phyloP scores from a whole-genome alignment of 2,888 invertebrate genomes.

The Parnassius glacialis region DNA sequence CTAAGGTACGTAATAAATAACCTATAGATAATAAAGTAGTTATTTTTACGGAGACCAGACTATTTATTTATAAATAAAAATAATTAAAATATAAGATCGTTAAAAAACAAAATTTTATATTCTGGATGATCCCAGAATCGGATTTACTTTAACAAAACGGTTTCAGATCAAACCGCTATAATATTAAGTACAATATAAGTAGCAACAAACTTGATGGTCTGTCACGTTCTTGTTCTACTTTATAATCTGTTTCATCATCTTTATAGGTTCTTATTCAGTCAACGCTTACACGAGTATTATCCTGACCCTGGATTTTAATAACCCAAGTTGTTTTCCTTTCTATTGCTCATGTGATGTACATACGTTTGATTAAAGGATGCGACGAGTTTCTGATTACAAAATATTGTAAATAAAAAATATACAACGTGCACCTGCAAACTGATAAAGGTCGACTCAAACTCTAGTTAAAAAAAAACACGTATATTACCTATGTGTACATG shows the following conservation, averaged over 20 bases:
- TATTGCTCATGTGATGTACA: conserved; percentile 29
- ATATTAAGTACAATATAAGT: conserved; percentile 17
- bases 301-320: conserved; percentile 17
- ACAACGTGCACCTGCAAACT: conserved; percentile 49
- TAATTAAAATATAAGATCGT: too few relatives aligned
- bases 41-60: too few relatives aligned
- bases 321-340: conserved; percentile 27
- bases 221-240: conserved; percentile 24
- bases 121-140: conserved; percentile 6
- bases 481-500: conserved; percentile 4
- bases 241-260: conserved; percentile 19
- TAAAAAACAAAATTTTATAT: neutral
- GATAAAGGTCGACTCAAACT: conserved; percentile 49
- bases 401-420: conserved; percentile 49
- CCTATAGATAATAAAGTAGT: too few relatives aligned
- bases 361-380: neutral
- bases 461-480: conserved; percentile 29
- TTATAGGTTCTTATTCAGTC: conserved; percentile 18
- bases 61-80: too few relatives aligned
- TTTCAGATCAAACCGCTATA: conserved; percentile 9
- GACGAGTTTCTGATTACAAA: conserved; percentile 55
- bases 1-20: too few relatives aligned
- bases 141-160: conserved; percentile 10
- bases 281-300: conserved; percentile 22
- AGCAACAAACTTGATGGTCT: conserved; percentile 16